Evolutionary conservation across 2,888 invertebrate species (phyloP), one percentile per base, ranked within the genome.

Genomic region (Conus canariensis): DNA sequence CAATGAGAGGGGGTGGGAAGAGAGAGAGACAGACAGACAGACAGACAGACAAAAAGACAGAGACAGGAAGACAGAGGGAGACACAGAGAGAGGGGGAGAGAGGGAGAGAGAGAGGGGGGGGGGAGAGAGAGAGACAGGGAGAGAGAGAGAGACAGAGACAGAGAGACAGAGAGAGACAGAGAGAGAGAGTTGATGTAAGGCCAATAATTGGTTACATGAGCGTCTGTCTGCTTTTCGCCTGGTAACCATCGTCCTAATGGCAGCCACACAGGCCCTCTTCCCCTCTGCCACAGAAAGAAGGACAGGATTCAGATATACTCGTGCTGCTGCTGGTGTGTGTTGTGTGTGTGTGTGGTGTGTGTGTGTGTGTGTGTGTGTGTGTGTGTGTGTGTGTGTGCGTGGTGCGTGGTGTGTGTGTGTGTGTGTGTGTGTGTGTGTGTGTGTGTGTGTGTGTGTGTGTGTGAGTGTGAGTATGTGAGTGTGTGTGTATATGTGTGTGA

Each of bases 401-500:
- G 5, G 64, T 64, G 64, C 2, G 64, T 64, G 64, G 10, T 10
- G 12, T 16, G 64, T 16, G 64, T 64, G 64, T 16, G 64, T 64
- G 64, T 4, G 64, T 7, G 60, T 64, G 60, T 64, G 60, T 64
- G 16, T 64, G 60, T 64, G 60, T 64, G 60, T 64, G 60, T 64
- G 60, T 64, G 60, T 64, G 74, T 74, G 74, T 74, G 74, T n/a
- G 74, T 74, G 74, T 74, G 74, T 74, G 74, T 74, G 74, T 74
- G 74, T 74, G 7, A 16, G 74, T 74, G 74, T 74, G 74, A 16
- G 74, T 74, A 19, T 10, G 74, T 74, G 74, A 5, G 74, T 74
- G 74, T 74, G 74, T 74, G 74, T 74, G 74, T 22, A 7, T 74
- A 7, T 74, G 74, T 74, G 74, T 74, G 30, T 80, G 80, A 0